Evolutionary conservation across 53 echinoderm and acorn worm species (phyloP).

Genomic region (Echinometra lucunter): DNA sequence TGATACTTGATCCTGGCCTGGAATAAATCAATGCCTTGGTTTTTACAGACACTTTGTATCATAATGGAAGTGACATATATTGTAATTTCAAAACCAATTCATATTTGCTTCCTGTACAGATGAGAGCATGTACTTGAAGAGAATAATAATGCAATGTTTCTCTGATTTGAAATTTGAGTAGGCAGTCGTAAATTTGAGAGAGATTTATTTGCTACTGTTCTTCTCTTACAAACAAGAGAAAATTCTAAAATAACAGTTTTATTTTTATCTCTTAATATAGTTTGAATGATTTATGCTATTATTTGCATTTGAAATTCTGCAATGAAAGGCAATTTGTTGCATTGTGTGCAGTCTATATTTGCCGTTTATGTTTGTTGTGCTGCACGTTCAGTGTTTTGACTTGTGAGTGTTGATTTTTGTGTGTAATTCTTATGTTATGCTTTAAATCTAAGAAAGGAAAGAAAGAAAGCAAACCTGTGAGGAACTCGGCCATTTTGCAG

Average conservation of each 20-base stretch:
- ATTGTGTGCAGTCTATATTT: slow-evolving; percentile 36
- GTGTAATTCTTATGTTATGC: not conserved
- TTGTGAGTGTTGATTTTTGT: not conserved
- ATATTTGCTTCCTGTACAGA: not conserved
- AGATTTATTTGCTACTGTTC: not conserved
- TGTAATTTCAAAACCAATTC: not conserved
- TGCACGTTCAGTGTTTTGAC: slow-evolving; percentile 28
- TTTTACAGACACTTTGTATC: not conserved
- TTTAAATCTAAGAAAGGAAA: not conserved
- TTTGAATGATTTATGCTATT: not conserved
- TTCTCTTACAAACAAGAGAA: not conserved
- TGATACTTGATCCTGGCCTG: not conserved
- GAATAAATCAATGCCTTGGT: slow-evolving; percentile 12
- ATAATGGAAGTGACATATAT: not conserved
- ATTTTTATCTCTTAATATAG: not conserved
- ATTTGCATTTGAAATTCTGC: not conserved
- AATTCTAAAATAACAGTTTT: too few relatives aligned
- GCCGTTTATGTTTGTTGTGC: slow-evolving; percentile 30
- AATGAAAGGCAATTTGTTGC: not conserved
- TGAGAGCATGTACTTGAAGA: not conserved
- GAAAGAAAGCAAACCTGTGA: too few relatives aligned
- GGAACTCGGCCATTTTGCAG: not conserved
- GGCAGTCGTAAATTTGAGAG: not conserved
- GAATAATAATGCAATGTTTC: not conserved
- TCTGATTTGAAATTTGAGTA: not conserved